A percentile compares a stretch with the other conserved stretches of the same genome.
These are phyloP conservation scores for Cheumatopsyche charites DNA, from an alignment of 1,140 invertebrate species.

Conservation along the genomic window DNA sequence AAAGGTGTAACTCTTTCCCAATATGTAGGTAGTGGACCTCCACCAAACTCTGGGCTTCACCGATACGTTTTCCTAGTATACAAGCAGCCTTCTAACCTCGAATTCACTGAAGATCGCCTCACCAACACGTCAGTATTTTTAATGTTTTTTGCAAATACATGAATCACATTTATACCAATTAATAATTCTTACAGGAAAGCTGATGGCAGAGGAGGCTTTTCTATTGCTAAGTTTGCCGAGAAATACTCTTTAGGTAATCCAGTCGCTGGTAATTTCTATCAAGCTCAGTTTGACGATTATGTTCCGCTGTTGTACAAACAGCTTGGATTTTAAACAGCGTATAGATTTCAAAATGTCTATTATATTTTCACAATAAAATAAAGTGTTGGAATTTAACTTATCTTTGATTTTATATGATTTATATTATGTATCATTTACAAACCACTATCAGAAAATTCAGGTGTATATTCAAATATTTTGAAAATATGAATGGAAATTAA, in stretches of 20 bases:
- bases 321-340: constrained; percentile 57
- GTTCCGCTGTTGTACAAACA: constrained; percentile 80
- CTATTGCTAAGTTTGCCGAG: constrained; percentile 52
- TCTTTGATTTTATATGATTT: no score
- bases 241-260: constrained; percentile 55
- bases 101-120: constrained; percentile 69
- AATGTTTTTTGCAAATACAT: no score
- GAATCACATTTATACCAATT: background rate
- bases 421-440: no score
- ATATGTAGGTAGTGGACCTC: constrained; percentile 83
- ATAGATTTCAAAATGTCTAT: background rate
- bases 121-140: constrained; percentile 61
- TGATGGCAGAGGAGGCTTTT: constrained; percentile 50
- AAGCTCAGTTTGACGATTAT: constrained; percentile 64
- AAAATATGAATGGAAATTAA: no score
- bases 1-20: constrained; percentile 74
- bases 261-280: constrained; percentile 54
- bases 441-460: no score
- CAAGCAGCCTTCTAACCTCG: constrained; percentile 73
- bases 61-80: constrained; percentile 88
- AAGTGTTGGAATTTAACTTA: background rate
- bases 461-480: no score
- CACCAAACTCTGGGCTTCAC: constrained; percentile 79
- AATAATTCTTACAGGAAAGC: constrained; percentile 53
- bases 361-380: background rate